Evolutionary conservation across 2,888 invertebrate species (phyloP), one percentile per base, ranked within the genome.

Genomic region (Adelphocoris suturalis): DNA sequence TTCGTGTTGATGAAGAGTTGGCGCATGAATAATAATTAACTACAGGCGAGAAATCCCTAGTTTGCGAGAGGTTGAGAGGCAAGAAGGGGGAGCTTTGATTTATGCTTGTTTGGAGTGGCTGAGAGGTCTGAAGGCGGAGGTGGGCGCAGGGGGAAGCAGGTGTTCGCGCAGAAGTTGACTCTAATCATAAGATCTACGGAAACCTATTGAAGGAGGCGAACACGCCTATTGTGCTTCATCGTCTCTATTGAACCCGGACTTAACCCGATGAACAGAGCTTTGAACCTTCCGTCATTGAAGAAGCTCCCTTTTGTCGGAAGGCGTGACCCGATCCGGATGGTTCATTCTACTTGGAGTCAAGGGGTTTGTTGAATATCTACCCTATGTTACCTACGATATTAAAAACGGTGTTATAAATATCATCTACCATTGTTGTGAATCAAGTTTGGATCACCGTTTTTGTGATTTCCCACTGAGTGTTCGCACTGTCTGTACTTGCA

Each of bases 21-120:
- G 86, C 46, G 37, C 55, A 86, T 86, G 86, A 86, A 86, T 86
- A 86, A 75, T 86, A 86, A 86, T 86, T 86, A 86, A 75, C 86
- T 82, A 52, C 23, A 47, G 86, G 86, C 23, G 86, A 75, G 13
- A 47, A 46, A 28, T 47, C 23, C 28, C 19, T 27, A 55, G 57
- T 57, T 57, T 11, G 37, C 46, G 76, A 19, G 68, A 75, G 68
- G 86, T 19, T 68, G 28, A 68, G 48, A 68, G 68, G 28, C 37
- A n/a, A 23, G 75, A 75, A 75, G 86, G 68, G 28, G n/a, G 47
- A 23, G 75, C 46, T 86, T 68, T 86, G 86, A 86, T 86, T 86
- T 86, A 86, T 86, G 86, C 86, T 75, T 86, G 86, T 86, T 86
- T 75, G 86, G 48, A 86, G 68, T 68, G 86, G 27, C 46, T 86